These are phyloP conservation scores for Limonius californicus DNA, from an alignment of 1,140 invertebrate species.

Conservation along the genomic window DNA sequence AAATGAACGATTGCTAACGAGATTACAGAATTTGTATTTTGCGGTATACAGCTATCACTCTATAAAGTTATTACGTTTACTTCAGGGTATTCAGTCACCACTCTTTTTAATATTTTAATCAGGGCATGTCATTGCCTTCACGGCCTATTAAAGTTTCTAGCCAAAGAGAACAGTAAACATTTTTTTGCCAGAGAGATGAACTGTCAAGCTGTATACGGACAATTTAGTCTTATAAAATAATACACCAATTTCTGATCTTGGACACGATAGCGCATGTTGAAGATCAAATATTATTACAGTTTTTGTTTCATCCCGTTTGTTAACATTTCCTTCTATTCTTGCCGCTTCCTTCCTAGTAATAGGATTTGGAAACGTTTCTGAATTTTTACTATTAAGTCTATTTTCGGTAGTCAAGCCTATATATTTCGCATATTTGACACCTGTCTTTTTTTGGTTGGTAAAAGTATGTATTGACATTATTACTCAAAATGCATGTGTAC, in stretches of 20 bases:
- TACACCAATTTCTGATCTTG: constrained; percentile 26
- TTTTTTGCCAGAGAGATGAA: constrained; percentile 26
- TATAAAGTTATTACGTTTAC: constrained; percentile 29
- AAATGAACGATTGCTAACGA: constrained; percentile 29
- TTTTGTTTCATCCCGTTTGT: constrained; percentile 18
- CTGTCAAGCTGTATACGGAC: constrained; percentile 34
- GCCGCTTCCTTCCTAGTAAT: not conserved
- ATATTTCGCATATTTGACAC: not conserved
- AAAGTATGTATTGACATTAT: not conserved
- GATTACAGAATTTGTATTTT: constrained; percentile 38
- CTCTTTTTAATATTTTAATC: constrained; percentile 5
- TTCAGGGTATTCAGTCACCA: not conserved
- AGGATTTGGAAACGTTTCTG: not conserved
- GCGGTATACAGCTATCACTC: no score
- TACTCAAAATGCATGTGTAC: not conserved
- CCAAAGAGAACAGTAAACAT: constrained; percentile 34
- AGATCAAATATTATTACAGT: constrained; percentile 31
- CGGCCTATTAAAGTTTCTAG: constrained; percentile 26
- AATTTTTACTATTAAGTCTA: not conserved
- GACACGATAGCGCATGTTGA: constrained; percentile 33
- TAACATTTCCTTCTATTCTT: constrained; percentile 18
- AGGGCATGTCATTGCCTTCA: constrained; percentile 33
- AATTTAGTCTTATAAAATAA: constrained; percentile 36
- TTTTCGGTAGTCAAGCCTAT: not conserved
- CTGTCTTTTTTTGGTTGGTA: constrained; percentile 7